Evolutionary conservation across 53 echinoderm and acorn worm genomes (phyloP), one percentile per base, ranked within the genome.

Genomic region (Crossaster papposus): DNA sequence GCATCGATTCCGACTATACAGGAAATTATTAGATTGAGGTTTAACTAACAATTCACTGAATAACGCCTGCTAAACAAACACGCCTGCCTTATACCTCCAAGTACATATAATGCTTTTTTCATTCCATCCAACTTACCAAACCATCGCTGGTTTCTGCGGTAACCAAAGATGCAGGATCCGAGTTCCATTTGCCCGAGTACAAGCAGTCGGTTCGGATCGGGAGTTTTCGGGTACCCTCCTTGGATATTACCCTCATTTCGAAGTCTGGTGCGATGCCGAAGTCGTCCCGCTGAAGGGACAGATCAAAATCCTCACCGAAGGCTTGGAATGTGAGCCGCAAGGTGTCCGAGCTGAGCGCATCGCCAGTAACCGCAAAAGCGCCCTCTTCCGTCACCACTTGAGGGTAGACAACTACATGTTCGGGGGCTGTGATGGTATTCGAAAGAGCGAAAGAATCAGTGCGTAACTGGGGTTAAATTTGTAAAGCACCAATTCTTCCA

Each of bases 201-300:
- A 77, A 37, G 12, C 77, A 44, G 44, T 77, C 77, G 37, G 77
- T 77, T n/a, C 77, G 77, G 44, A 77, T 36, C 12, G 77, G 77
- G 2, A 17, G 36, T 33, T 29, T 33, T 23, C n/a, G 24, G 0
- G 23, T 44, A n/a, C 77, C 50, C 18, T 77, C 77, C 8, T 33
- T 33, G 37, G 44, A 77, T 29, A 77, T 44, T 24, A 23, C 44
- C 77, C 23, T 23, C 44, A 77, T 77, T 77, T 76, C 76, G 35
- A 9, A 9, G 58, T 58, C 58, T 11, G 58, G 58, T 36, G 76
- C 23, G 30, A 76, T 37, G 76, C 76, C 76, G 22, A 23, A 22
- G 76, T 76, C 76, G 22, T 76, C 76, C 22, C 37, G 76, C 22
- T n/a, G 32, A 22, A 77, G 77, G 35, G 17, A n/a, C 50, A 77